Conservation (phyloP, 2,113 vertebrate species). For the Tricholaema leucomelas region DNA sequence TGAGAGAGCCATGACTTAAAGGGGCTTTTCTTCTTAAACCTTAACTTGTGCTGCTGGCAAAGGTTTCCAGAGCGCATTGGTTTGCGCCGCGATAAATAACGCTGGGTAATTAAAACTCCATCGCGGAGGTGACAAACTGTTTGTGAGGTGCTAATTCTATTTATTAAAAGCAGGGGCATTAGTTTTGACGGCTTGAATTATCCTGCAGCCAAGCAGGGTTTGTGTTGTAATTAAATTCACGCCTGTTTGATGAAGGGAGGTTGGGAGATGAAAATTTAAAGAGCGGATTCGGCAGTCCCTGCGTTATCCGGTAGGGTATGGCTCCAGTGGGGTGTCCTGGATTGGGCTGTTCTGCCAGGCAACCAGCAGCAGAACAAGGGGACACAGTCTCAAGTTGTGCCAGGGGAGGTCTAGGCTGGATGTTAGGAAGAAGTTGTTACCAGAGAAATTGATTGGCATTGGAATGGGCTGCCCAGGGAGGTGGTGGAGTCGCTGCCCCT, state of each 20-base stretch:
- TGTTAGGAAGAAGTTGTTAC: no score
- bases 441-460: no score
- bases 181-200: conserved; percentile 78
- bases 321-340: not conserved
- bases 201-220: conserved; percentile 73
- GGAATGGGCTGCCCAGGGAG: no score
- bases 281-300: not conserved
- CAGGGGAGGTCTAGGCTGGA: no score
- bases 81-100: conserved; percentile 66
- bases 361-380: no score
- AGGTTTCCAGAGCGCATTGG: not conserved
- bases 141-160: conserved; percentile 76
- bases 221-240: conserved; percentile 76
- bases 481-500: no score
- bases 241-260: conserved; percentile 62
- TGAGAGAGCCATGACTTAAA: not conserved
- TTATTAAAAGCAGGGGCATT: conserved; percentile 80
- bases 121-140: conserved; percentile 76
- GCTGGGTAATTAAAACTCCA: conserved; percentile 74
- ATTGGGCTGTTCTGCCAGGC: no score
- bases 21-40: conserved; percentile 51
- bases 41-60: conserved; percentile 35
- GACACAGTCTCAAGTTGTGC: no score
- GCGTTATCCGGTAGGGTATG: not conserved
- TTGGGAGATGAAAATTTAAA: conserved; percentile 64